Conservation (phyloP, 2,797 vertebrate species). For the Aeoliscus strigatus region DNA sequence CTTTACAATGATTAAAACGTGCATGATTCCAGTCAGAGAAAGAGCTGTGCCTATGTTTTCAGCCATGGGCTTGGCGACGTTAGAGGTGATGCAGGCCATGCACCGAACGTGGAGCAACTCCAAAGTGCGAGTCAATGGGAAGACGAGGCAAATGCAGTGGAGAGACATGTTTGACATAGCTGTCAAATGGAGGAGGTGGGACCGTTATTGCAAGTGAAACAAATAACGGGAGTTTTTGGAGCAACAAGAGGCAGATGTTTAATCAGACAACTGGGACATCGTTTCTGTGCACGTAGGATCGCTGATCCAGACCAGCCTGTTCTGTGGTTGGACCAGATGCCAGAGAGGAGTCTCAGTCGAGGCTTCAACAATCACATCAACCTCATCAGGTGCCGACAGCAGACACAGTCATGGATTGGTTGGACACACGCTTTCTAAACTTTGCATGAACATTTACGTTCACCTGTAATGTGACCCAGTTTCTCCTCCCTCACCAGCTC, state of each 20-base stretch:
- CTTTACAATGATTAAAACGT: neutral
- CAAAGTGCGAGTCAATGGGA: conserved; percentile 93
- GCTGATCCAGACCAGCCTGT: conserved; percentile 97
- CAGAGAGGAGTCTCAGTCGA: conserved; percentile 88
- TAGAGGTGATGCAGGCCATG: conserved; percentile 97
- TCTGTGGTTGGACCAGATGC: conserved; percentile 98
- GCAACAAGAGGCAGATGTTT: too few relatives aligned
- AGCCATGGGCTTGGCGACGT: conserved; percentile 94
- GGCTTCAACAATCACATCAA: conserved; percentile 99
- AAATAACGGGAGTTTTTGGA: too few relatives aligned
- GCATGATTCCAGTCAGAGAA: too few relatives aligned
- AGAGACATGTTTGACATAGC: conserved; percentile 98
- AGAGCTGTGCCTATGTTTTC: conserved; percentile 1
- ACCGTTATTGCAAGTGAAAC: too few relatives aligned
- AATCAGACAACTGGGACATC: too few relatives aligned
- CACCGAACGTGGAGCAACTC: conserved; percentile 94
- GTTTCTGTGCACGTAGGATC: conserved; percentile 72
- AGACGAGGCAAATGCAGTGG: conserved; percentile 95
- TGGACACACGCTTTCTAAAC: too few relatives aligned
- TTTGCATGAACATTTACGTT: too few relatives aligned
- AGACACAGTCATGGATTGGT: too few relatives aligned
- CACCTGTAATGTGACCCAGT: too few relatives aligned
- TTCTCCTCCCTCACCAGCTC: too few relatives aligned
- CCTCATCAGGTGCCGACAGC: conserved; percentile 84
- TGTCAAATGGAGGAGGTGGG: conserved; percentile 96